These are phyloP conservation scores for Agelas oroides DNA, from an alignment of 37 sponge, comb jelly and placozoan species.

Conservation along the genomic window DNA sequence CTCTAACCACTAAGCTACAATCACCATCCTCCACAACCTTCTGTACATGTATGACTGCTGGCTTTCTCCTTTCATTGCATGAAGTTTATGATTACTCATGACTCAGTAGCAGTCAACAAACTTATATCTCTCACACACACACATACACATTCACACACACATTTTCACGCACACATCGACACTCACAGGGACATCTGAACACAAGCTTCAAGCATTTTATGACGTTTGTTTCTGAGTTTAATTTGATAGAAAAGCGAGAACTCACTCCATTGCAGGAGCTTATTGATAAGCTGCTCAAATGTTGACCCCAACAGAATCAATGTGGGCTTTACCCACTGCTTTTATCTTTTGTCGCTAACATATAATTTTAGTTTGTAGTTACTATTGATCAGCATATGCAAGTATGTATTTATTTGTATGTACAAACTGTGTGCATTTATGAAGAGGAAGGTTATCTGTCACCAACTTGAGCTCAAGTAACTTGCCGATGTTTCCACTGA, in stretches of 20 bases:
- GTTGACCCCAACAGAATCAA: background rate
- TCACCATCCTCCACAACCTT: too few relatives aligned
- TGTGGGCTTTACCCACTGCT: background rate
- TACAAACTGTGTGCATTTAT: background rate
- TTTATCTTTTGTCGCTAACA: background rate
- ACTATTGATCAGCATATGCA: background rate
- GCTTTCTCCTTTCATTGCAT: too few relatives aligned
- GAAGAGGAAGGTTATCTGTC: too few relatives aligned
- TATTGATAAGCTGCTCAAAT: conserved; percentile 84
- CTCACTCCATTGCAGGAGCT: conserved; percentile 95
- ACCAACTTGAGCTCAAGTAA: too few relatives aligned
- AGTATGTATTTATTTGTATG: background rate
- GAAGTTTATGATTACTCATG: too few relatives aligned
- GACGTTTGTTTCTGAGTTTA: conserved; percentile 96
- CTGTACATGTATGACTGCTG: too few relatives aligned
- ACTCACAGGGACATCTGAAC: conserved; percentile 90
- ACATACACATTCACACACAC: too few relatives aligned
- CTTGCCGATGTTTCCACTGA: too few relatives aligned
- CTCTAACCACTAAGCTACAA: too few relatives aligned
- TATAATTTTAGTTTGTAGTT: background rate
- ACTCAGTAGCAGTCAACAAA: too few relatives aligned
- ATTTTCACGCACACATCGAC: background rate
- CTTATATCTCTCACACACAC: background rate
- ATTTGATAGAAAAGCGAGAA: conserved; percentile 96
- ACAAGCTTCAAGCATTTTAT: conserved; percentile 99